These are phyloP conservation scores for Tupaia tana DNA, from an alignment of 2,113 vertebrate species.

Conservation along the genomic window DNA sequence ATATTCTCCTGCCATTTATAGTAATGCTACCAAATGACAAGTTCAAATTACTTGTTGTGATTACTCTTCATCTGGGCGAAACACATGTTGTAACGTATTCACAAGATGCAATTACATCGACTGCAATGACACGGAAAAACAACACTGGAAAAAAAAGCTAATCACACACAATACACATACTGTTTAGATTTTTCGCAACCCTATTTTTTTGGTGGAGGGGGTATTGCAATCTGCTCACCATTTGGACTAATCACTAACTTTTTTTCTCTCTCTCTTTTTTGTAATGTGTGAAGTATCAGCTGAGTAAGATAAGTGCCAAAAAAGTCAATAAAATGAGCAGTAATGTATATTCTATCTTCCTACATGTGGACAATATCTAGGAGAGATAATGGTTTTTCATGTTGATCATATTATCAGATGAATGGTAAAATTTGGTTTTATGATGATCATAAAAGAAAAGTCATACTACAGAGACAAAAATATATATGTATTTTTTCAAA, in stretches of 20 bases:
- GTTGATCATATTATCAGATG: neutral
- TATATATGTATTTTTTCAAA: neutral
- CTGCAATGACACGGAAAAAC: constrained; percentile 59
- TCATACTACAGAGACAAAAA: neutral
- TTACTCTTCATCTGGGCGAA: constrained; percentile 82
- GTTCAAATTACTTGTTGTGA: constrained; percentile 81
- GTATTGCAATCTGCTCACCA: constrained; percentile 79
- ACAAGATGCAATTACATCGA: constrained; percentile 71
- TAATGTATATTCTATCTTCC: neutral
- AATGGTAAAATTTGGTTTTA: neutral
- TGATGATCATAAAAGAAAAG: neutral
- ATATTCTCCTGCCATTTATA: constrained; percentile 76
- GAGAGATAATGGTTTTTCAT: neutral
- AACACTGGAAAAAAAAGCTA: constrained; percentile 67
- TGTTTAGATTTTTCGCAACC: constrained; percentile 63
- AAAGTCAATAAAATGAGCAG: neutral
- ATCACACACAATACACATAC: constrained; percentile 68
- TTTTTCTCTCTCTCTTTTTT: neutral
- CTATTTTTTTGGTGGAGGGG: neutral
- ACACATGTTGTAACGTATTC: constrained; percentile 78
- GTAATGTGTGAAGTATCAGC: neutral
- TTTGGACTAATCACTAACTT: constrained; percentile 71
- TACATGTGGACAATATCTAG: neutral
- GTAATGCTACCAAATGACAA: constrained; percentile 78
- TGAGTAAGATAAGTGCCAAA: constrained; percentile 20